Percentiles rank a stretch among this genome's conserved stretches.
phyloP scores from a whole-genome alignment of 2,888 invertebrate species.

The Minunthozetes semirufus region DNA sequence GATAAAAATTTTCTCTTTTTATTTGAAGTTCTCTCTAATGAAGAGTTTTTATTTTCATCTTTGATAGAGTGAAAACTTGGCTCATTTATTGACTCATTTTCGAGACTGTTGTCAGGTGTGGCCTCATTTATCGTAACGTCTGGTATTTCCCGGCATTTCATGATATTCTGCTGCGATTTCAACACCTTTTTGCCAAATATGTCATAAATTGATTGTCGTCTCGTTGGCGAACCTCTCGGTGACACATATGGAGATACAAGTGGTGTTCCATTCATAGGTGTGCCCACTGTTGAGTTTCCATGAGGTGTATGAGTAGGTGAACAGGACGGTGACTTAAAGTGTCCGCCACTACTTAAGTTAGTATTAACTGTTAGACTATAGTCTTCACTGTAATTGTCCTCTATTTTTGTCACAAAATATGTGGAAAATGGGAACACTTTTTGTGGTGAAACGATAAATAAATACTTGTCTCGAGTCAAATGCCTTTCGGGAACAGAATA shows the following conservation, averaged over 20 bases:
- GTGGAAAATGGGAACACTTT: slow-evolving; percentile 34
- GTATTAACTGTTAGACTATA: slow-evolving; percentile 18
- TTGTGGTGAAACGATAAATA: slow-evolving; percentile 9
- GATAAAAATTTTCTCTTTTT: not conserved
- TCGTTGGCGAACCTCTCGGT: not conserved
- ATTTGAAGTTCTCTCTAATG: too few species aligned
- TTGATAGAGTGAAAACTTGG: too few species aligned
- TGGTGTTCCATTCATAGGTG: not conserved
- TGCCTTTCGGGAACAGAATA: not conserved
- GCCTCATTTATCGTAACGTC: not conserved
- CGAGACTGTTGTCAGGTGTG: not conserved
- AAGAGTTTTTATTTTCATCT: too few species aligned
- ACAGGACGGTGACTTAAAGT: slow-evolving; percentile 38
- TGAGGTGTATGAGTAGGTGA: slow-evolving; percentile 32
- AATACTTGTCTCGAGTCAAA: slow-evolving; percentile 30
- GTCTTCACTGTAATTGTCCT: slow-evolving; percentile 32
- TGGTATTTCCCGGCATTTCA: not conserved
- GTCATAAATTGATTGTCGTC: not conserved
- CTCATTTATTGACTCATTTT: not conserved
- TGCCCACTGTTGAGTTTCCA: not conserved
- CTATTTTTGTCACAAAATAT: slow-evolving; percentile 32
- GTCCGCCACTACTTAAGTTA: slow-evolving; percentile 38
- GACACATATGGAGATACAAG: not conserved
- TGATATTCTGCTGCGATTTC: not conserved
- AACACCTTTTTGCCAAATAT: not conserved